A percentile compares a stretch with the other conserved stretches of the same genome.
phyloP scores from a whole-genome alignment of 1,140 invertebrate species.

The Lethocerus indicus region DNA sequence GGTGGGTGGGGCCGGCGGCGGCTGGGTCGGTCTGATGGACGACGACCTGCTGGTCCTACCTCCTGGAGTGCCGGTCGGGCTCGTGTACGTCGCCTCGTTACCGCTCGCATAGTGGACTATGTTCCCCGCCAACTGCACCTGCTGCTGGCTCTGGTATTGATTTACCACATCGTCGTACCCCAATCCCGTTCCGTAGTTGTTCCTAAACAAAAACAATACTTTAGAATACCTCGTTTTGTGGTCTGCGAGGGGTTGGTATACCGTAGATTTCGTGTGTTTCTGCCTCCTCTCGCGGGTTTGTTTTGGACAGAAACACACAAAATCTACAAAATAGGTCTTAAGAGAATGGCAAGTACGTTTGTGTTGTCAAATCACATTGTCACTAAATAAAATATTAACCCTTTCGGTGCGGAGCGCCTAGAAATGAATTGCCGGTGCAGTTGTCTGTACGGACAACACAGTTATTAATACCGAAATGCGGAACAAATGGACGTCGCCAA shows the following conservation, averaged over 20 bases:
- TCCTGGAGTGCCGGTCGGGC: slow-evolving; percentile 29
- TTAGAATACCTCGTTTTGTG: background rate
- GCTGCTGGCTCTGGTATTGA: background rate
- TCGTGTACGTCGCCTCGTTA: slow-evolving; percentile 18
- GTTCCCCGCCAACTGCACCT: background rate
- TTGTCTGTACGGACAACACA: no score
- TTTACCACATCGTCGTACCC: background rate
- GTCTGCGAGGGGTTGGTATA: no score
- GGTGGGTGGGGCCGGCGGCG: slow-evolving; percentile 69
- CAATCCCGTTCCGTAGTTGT: slow-evolving; percentile 3
- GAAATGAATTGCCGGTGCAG: no score
- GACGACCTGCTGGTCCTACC: no score
- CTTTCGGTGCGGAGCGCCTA: no score
- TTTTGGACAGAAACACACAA: background rate
- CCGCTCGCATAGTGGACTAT: background rate
- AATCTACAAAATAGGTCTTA: background rate
- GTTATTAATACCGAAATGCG: no score
- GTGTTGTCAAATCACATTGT: no score
- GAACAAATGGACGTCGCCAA: no score
- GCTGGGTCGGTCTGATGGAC: slow-evolving; percentile 58
- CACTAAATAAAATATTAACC: no score
- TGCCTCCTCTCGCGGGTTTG: background rate
- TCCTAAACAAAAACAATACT: background rate
- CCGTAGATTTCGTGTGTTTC: no score
- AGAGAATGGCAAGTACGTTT: no score